These are phyloP conservation scores for Megaustenia siamemsis DNA, from an alignment of 2,888 invertebrate species.

Conservation along the genomic window DNA sequence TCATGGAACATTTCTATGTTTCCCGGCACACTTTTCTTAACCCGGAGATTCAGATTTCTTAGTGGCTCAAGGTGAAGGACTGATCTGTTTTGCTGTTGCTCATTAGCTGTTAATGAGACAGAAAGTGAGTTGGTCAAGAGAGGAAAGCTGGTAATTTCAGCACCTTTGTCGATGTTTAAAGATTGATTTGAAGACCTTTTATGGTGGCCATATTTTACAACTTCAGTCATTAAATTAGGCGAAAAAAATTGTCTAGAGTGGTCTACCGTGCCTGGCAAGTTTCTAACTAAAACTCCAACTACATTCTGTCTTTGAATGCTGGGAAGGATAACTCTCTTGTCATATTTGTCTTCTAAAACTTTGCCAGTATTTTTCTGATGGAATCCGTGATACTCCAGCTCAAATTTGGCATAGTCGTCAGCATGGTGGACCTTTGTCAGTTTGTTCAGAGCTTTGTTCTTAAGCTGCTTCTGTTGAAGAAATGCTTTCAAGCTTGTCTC, in stretches of 20 bases:
- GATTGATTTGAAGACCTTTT: neutral
- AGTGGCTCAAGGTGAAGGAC: neutral
- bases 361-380: neutral
- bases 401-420: slow-evolving; percentile 40
- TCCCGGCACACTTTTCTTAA: neutral
- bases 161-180: neutral
- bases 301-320: neutral
- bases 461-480: slow-evolving; percentile 58
- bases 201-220: neutral
- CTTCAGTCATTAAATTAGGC: no score
- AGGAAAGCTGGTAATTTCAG: neutral
- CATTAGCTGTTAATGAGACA: neutral
- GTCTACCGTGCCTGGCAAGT: neutral
- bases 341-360: neutral
- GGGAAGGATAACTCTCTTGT: neutral
- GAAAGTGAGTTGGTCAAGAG: neutral
- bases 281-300: neutral
- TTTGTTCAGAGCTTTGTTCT: slow-evolving; percentile 43
- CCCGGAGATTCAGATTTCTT: neutral
- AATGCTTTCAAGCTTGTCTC: slow-evolving; percentile 67
- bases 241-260: neutral
- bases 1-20: neutral
- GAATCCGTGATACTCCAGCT: neutral
- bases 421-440: slow-evolving; percentile 47
- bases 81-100: neutral